Base-by-base conservation (phyloP, 2,888 invertebrate genomes). In the Sisyra terminalis region DNA sequence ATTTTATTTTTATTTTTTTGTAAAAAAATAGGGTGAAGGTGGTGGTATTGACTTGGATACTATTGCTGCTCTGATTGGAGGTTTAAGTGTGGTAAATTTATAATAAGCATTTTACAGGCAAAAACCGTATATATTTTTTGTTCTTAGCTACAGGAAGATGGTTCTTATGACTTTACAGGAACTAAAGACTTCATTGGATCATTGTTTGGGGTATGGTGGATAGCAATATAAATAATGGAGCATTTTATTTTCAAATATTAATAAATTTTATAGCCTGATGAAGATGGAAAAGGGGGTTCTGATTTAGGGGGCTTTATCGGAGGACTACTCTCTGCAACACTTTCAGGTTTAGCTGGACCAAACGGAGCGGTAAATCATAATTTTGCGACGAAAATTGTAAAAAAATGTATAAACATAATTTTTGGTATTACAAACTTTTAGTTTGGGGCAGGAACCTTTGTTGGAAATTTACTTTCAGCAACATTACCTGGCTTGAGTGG, bases 231-330 rank as follows among this genome's bases (percentile, higher is more conserved):
- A 43, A 15, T 31, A 9, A 39, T 31, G 29, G 16, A 35, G 3
- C 3, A 29, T 44, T 5, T 42, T 15, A 11, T 38, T 42, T n/a
- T 29, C 38, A n/a, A 34, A 6, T 31, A n/a, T 39, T 36, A 37
- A n/a, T 39, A 11, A 32, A 17, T 16, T 40, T 37, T 39, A 36
- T 46, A 29, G 60, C 58, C 59, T 16, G 57, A 55, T 32, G 59
- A 52, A 9, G 59, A 55, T 39, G 57, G 52, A 24, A 61, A 56
- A 3, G 60, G 60, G 11, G 64, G 64, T 18, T 64, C 63, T 8
- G 62, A 65, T 51, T 55, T 64, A 29, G 64, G 61, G n/a, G 52
- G 59, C 0, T 64, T 65, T 46, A 48, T 57, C 15, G 60, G 62
- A 36, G 61, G 63, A n/a, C 49, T 64, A 24, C 24, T 57, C 13